A percentile compares a stretch with the other conserved stretches of the same genome.
phyloP scores from a whole-genome alignment of 2,888 invertebrate species.

The Terebella lapidaria region DNA sequence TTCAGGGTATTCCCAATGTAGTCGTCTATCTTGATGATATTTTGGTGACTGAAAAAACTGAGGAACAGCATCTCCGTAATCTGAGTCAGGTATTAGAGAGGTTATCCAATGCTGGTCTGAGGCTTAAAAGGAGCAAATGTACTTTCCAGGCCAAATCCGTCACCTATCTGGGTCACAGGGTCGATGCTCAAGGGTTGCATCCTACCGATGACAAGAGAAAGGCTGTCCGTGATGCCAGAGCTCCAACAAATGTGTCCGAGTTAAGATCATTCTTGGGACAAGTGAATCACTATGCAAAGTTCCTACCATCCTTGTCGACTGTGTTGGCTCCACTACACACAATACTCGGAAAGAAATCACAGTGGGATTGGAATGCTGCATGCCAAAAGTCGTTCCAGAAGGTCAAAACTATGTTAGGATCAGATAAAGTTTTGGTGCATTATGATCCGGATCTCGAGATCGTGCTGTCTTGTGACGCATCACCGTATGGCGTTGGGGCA shows the following conservation, averaged over 20 bases:
- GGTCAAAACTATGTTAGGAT: not conserved
- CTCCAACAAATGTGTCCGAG: constrained; percentile 3
- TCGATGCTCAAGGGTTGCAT: not conserved
- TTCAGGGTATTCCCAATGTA: not conserved
- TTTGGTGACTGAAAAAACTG: not conserved
- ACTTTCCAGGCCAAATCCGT: not conserved
- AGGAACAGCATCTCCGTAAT: not conserved
- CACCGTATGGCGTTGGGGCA: constrained; percentile 41
- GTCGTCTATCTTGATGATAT: constrained; percentile 2
- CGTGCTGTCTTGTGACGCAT: constrained; percentile 49
- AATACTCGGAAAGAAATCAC: not conserved
- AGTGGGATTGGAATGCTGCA: not conserved
- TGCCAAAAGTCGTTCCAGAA: not conserved
- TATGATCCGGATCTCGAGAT: constrained; percentile 18
- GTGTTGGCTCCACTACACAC: not conserved
- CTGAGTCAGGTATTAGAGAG: not conserved
- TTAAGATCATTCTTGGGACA: not conserved
- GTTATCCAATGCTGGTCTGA: not conserved
- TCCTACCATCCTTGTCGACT: not conserved
- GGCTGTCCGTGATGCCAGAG: not conserved
- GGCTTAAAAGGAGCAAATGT: not conserved
- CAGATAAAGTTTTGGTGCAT: not conserved
- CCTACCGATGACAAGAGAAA: not conserved
- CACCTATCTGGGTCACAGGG: not conserved
- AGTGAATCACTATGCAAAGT: not conserved